Evolutionary conservation across 2,113 vertebrate species (phyloP).

Genomic region (Xiphias gladius): DNA sequence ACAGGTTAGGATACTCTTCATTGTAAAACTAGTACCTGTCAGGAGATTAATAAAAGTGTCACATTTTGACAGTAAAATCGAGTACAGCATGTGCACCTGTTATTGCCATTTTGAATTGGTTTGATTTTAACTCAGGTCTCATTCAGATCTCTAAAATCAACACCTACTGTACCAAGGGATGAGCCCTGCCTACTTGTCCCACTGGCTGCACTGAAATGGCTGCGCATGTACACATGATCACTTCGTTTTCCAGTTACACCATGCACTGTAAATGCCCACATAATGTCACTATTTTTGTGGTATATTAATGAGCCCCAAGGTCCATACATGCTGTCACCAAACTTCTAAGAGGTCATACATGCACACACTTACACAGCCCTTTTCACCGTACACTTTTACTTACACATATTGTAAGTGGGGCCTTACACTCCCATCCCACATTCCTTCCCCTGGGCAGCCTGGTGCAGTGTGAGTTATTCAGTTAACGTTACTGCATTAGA

Average conservation of each 20-base stretch:
- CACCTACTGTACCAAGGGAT: background rate
- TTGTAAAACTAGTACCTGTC: conserved; percentile 3
- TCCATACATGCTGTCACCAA: background rate
- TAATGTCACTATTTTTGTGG: background rate
- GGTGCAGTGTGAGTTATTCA: conserved; percentile 73
- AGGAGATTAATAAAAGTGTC: conserved; percentile 30
- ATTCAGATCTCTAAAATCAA: conserved; percentile 18
- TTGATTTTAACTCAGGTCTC: conserved; percentile 13
- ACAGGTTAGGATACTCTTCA: background rate
- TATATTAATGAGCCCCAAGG: conserved; percentile 1
- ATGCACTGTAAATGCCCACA: background rate
- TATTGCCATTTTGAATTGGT: conserved; percentile 17
- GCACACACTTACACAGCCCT: background rate
- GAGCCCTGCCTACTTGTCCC: too few relatives aligned
- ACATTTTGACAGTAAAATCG: conserved; percentile 23
- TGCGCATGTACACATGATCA: background rate
- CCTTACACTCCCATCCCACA: conserved; percentile 55
- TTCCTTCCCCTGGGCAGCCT: conserved; percentile 59
- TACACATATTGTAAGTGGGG: conserved; percentile 58
- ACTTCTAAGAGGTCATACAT: conserved; percentile 17
- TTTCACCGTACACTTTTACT: conserved; percentile 47
- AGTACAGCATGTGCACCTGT: conserved; percentile 22
- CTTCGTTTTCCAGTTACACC: background rate
- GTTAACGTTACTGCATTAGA: conserved; percentile 85
- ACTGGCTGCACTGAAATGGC: background rate